Conservation (phyloP, 2,113 vertebrate species). For the Arvicanthis niloticus region DNA sequence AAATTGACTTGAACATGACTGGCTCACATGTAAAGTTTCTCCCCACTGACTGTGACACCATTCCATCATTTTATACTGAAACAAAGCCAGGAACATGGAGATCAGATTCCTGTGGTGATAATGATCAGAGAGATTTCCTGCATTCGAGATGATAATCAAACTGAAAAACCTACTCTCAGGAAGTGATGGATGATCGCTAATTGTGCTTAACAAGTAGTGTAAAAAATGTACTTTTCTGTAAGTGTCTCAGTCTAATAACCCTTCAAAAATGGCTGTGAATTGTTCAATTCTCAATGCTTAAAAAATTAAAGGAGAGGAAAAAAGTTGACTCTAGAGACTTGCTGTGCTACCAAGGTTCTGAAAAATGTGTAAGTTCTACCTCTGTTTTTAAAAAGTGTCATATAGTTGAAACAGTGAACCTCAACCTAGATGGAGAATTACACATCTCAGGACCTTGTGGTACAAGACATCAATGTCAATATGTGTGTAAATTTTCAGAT, state of each 20-base stretch:
- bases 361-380: background rate
- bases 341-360: background rate
- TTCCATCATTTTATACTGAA: conserved; percentile 55
- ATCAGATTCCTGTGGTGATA: conserved; percentile 51
- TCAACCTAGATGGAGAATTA: background rate
- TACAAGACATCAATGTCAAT: background rate
- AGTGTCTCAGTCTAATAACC: conserved; percentile 46
- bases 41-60: conserved; percentile 24
- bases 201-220: conserved; percentile 49
- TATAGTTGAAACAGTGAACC: background rate
- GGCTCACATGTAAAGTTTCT: background rate
- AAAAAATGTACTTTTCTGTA: conserved; percentile 55
- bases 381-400: background rate
- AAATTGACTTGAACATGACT: conserved; percentile 54
- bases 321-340: background rate
- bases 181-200: conserved; percentile 34
- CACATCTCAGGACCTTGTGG: background rate
- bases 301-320: background rate
- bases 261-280: background rate
- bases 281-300: conserved; percentile 16
- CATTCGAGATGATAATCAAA: conserved; percentile 47
- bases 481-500: background rate
- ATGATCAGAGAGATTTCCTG: conserved; percentile 28
- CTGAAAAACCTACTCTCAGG: conserved; percentile 29
- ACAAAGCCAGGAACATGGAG: conserved; percentile 58